Evolutionary conservation across 2,797 vertebrate genomes (phyloP), one percentile per base, ranked within the genome.

Genomic region (Botia almorhae): DNA sequence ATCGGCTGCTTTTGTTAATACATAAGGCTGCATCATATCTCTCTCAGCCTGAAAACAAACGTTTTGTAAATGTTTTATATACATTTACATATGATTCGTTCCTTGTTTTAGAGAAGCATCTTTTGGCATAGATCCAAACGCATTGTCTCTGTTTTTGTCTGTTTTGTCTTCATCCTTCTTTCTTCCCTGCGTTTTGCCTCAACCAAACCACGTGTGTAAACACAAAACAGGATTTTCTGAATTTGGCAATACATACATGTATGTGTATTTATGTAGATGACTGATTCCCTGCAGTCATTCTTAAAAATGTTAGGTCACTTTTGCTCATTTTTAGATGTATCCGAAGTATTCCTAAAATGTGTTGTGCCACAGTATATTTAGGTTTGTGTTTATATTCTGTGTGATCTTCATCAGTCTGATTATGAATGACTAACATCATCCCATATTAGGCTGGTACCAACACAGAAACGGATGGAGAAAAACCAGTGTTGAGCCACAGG

Each of bases 401-500:
- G 12, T 33, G 33, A 68, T 70, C 23, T 68, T 70, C n/a, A 50
- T 69, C 3, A 61, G 2, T 48, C 8, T 48, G 8, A 10, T 21
- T 39, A 23, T 33, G 1, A 23, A 16, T 17, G 61, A 4, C 1
- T 78, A 46, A 74, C 29, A 77, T 77, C 0, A 51, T 64, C 51
- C 4, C 53, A 72, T 50, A 13, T 84, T 91, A 99, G 98, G 94
- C 95, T 91, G 95, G 94, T 91, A 95, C 95, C 64, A 92, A 93
- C 55, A 94, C 93, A 84, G 95, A 96, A 85, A 93, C 94, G 76
- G 96, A 97, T 82, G 92, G 90, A 83, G 92, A 94, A 88, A 94
- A 96, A 87, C 91, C 93, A 88, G 23, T 75, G 33, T 93, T 94
- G 93, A 94, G 94, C 83, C 95, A 96, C 89, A 95, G 96, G 92